Evolutionary conservation across 2,113 vertebrate species (phyloP).

Genomic region (Cacatua alba): DNA sequence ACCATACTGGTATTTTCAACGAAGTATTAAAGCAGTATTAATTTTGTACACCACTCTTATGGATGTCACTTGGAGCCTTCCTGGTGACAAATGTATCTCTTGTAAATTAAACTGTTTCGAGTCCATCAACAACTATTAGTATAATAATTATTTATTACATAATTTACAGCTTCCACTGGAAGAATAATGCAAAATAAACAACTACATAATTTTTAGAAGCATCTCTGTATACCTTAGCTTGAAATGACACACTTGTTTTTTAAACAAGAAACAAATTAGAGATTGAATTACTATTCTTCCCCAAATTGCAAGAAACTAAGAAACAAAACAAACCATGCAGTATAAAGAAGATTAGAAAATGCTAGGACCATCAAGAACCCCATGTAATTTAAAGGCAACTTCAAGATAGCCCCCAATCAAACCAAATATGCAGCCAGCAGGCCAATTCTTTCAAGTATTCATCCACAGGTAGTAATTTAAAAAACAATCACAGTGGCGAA

Average conservation of each 20-base stretch:
- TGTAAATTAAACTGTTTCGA: neutral
- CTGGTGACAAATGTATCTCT: neutral
- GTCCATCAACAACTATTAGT: neutral
- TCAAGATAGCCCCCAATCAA: conserved; percentile 55
- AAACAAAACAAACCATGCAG: neutral
- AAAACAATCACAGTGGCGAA: conserved; percentile 51
- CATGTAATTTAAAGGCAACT: conserved; percentile 53
- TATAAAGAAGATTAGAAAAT: conserved; percentile 38
- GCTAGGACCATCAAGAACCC: conserved; percentile 47
- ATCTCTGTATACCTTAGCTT: neutral
- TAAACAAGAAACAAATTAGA: neutral
- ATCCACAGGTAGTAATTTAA: conserved; percentile 62
- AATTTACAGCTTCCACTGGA: neutral
- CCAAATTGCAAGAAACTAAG: neutral
- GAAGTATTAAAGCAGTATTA: neutral
- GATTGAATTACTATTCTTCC: neutral
- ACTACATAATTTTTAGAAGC: neutral
- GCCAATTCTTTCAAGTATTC: conserved; percentile 52
- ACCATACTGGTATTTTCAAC: neutral
- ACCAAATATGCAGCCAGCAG: conserved; percentile 46
- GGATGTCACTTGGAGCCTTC: neutral
- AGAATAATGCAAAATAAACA: neutral
- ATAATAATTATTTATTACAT: neutral
- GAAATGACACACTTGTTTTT: neutral
- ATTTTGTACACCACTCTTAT: neutral